Conservation (phyloP, 2,113 vertebrate species). For the Semicossyphus pulcher region DNA sequence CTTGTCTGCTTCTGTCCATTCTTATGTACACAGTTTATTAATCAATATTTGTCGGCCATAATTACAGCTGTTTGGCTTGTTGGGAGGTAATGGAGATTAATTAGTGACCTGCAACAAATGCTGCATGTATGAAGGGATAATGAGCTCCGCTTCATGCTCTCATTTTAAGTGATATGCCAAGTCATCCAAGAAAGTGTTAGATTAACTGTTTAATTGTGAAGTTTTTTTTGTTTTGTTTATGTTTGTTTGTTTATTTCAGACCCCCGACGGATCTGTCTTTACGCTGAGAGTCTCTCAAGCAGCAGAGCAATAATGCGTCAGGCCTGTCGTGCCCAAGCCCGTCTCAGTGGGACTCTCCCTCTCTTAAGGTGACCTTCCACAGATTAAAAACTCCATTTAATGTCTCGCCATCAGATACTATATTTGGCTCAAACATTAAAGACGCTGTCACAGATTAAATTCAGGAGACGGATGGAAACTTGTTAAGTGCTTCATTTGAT, state of each 20-base stretch:
- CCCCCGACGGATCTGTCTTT: conserved; percentile 57
- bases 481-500: background rate
- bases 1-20: conserved; percentile 82
- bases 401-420: conserved; percentile 31
- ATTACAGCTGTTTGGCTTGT: conserved; percentile 91
- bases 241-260: conserved; percentile 50
- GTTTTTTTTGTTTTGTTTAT: conserved; percentile 60
- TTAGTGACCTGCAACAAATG: conserved; percentile 92
- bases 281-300: conserved; percentile 47
- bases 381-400: conserved; percentile 38
- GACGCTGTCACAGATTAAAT: background rate
- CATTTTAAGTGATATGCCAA: conserved; percentile 93
- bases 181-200: conserved; percentile 82
- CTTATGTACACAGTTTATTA: conserved; percentile 90
- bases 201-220: conserved; percentile 79
- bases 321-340: conserved; percentile 38
- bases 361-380: conserved; percentile 69
- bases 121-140: conserved; percentile 88
- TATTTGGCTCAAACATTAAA: conserved; percentile 30
- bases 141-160: conserved; percentile 88
- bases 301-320: conserved; percentile 59
- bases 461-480: conserved; percentile 6
- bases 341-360: conserved; percentile 51
- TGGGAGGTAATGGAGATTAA: conserved; percentile 92
- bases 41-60: conserved; percentile 94